Evolutionary conservation across 2,797 vertebrate species (phyloP), one percentile per base, ranked within the genome.

Genomic region (Coluber constrictor): DNA sequence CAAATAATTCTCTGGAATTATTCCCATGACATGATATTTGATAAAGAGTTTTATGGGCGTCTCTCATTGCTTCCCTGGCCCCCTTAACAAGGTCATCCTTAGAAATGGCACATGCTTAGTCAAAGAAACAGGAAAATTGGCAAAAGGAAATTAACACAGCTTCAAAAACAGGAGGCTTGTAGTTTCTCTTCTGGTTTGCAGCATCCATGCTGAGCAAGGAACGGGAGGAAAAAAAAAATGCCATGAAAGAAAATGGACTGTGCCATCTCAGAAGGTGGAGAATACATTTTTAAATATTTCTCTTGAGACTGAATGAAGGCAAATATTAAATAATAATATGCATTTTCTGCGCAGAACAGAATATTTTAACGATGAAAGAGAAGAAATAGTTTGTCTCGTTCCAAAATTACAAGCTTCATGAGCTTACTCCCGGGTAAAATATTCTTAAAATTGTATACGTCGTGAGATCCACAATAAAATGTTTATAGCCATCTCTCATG

Each of bases 1-100:
- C 91, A 94, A 95, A 94, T 43, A 93, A 91, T 88, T 16, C 86
- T 93, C 59, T 94, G 7, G 96, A 93, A 86, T 93, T 0, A 93
- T 94, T 92, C 86, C 94, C 1, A 15, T 83, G 87, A 25, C 27
- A 0, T 55, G 43, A 89, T 94, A 37, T 55, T 61, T 32, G 66
- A 89, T 91, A 91, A 91, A 61, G 86, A 87, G 4, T 70, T 55
- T 79, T 1, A 54, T 51, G 90, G 23, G 74, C 63, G 6, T 90
- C 87, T 32, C 0, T 0, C 11, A 0, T 10, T 13, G 3, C 0
- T 9, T 83, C 4, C 7, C 3, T 1, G 3, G 47, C 83, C 43
- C 56, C 90, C 51, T 10, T 74, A 63, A 51, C 91, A 83, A 32
- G 47, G 88, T 70, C 88, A 1, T 55, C 89, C 55, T 55, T n/a